Percentiles rank a stretch among this genome's conserved stretches.
Evolutionary conservation across 2,797 vertebrate genomes (phyloP).

Genomic region (Coracias cyanogaster): DNA sequence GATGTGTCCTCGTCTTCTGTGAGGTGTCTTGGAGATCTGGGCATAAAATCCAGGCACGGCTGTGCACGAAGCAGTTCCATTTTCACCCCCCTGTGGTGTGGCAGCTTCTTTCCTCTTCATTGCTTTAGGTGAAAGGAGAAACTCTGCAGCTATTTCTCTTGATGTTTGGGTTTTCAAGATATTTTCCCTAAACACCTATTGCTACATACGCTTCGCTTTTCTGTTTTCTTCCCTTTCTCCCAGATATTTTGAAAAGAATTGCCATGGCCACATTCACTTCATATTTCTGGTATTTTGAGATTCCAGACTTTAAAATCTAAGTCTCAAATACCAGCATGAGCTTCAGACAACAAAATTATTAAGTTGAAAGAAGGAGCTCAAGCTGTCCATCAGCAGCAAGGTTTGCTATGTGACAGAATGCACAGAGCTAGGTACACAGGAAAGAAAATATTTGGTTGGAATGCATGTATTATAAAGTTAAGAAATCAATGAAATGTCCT

Average conservation of each 20-base stretch:
- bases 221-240: not conserved
- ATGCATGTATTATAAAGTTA: not conserved
- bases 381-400: not conserved
- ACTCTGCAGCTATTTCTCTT: not conserved
- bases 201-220: not conserved
- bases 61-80: not conserved
- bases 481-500: not conserved
- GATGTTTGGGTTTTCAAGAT: not conserved
- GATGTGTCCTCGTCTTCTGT: not conserved
- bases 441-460: not conserved
- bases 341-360: slow-evolving; percentile 36
- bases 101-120: not conserved
- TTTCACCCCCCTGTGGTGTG: not conserved
- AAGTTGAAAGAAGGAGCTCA: not conserved
- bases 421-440: not conserved
- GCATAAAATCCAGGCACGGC: not conserved
- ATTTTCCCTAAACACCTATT: not conserved
- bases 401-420: not conserved
- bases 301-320: slow-evolving; percentile 4
- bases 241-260: slow-evolving; percentile 41
- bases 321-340: slow-evolving; percentile 13
- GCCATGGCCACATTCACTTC: not conserved
- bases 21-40: not conserved
- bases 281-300: slow-evolving; percentile 4
- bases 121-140: slow-evolving; percentile 2